A percentile compares a stretch with the other conserved stretches of the same genome.
These are phyloP conservation scores for Sardinella longiceps DNA, from an alignment of 2,797 vertebrate genomes.

Conservation along the genomic window DNA sequence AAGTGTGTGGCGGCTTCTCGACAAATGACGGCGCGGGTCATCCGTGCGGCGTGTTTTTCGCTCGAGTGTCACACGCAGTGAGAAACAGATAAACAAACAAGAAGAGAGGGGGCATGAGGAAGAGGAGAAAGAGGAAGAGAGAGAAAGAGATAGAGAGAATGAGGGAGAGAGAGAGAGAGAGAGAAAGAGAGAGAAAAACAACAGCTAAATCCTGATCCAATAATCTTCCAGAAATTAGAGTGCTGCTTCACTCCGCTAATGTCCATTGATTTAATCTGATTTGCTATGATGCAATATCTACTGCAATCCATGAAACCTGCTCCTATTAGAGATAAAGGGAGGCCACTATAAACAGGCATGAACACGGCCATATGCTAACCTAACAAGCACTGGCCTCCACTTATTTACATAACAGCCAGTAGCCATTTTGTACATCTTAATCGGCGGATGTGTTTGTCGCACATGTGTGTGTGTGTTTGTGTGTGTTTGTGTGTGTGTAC, in stretches of 20 bases:
- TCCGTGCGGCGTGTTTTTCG: not conserved
- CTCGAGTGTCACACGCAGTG: not conserved
- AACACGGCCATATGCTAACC: not conserved
- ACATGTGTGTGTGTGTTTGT: slow-evolving; percentile 2
- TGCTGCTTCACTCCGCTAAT: not conserved
- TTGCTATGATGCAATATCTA: slow-evolving; percentile 21
- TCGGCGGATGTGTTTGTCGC: not conserved
- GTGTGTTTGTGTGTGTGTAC: not conserved
- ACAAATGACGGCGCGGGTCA: not conserved
- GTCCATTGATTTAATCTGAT: slow-evolving; percentile 23
- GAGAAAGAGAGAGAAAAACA: not conserved
- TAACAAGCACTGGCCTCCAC: not conserved
- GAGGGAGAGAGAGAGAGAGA: not conserved
- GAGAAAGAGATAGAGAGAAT: not conserved
- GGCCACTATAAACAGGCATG: not conserved
- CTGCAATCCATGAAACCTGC: slow-evolving; percentile 18
- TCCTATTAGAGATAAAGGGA: slow-evolving; percentile 1
- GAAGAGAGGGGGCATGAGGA: not conserved
- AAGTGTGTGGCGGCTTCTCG: not conserved
- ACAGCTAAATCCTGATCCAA: slow-evolving; percentile 20
- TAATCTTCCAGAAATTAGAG: slow-evolving; percentile 24
- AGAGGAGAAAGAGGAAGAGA: not conserved
- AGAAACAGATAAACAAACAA: slow-evolving; percentile 17
- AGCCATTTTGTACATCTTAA: slow-evolving; percentile 13
- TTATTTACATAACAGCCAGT: slow-evolving; percentile 21